Percentiles rank a stretch among this genome's conserved stretches.
Evolutionary conservation across 1,140 invertebrate genomes (phyloP).

Genomic region (Atta colombica): DNA sequence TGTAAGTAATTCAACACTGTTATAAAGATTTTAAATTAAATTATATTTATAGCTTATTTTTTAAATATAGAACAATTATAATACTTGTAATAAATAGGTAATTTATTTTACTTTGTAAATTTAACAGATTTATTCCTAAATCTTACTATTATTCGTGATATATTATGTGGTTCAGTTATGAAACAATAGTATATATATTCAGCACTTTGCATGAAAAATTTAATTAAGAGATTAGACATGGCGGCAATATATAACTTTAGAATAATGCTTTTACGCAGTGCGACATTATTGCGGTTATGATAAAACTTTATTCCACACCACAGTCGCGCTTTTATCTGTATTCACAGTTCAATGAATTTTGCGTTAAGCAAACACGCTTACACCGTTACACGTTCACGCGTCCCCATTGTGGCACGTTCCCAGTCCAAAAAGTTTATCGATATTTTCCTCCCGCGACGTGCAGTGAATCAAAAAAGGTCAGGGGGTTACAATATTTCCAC

Average conservation of each 20-base stretch:
- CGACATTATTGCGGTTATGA: constrained; percentile 37
- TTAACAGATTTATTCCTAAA: background rate
- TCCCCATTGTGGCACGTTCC: constrained; percentile 42
- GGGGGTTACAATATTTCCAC: background rate
- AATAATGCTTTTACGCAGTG: constrained; percentile 5
- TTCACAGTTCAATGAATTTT: constrained; percentile 60
- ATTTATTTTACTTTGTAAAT: background rate
- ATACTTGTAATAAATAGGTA: background rate
- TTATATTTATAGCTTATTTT: background rate
- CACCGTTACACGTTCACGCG: constrained; percentile 32
- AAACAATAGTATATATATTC: background rate
- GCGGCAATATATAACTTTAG: constrained; percentile 7
- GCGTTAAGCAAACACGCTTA: constrained; percentile 57
- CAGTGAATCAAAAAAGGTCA: constrained; percentile 43
- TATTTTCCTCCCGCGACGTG: constrained; percentile 51
- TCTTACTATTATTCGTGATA: background rate
- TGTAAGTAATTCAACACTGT: constrained; percentile 82
- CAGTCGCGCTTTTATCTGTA: constrained; percentile 44
- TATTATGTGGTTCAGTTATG: background rate
- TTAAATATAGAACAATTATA: background rate
- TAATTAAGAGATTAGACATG: constrained; percentile 18
- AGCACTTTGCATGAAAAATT: constrained; percentile 30
- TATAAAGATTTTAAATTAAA: background rate
- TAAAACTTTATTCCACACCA: constrained; percentile 45
- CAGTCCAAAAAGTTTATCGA: constrained; percentile 55